Conservation (phyloP, 2,113 vertebrate species). For the Prietella phreatophila region DNA sequence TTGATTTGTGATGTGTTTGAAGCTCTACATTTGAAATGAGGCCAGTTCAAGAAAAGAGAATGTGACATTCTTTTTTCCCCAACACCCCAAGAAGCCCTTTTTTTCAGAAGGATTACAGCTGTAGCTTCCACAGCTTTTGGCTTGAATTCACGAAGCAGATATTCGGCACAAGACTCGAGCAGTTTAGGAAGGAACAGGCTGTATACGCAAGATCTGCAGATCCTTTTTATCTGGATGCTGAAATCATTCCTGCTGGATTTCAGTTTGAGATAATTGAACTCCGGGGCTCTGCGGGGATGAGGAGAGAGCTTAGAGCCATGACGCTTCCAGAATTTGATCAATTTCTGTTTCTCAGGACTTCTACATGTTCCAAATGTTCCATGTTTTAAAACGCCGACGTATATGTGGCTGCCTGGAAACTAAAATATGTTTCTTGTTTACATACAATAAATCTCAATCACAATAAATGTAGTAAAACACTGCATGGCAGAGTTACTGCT, state of each 20-base stretch:
- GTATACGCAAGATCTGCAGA: background rate
- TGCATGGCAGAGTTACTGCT: background rate
- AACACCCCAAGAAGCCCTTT: background rate
- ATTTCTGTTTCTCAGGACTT: background rate
- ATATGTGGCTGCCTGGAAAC: background rate
- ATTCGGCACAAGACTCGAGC: background rate
- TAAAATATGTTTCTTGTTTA: background rate
- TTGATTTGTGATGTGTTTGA: background rate
- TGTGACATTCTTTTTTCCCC: too few species aligned
- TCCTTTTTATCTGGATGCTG: background rate
- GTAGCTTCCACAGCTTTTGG: too few species aligned
- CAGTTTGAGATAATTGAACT: conserved; percentile 9
- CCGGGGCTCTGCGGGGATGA: background rate
- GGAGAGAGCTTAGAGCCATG: too few species aligned
- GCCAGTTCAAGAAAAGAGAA: background rate
- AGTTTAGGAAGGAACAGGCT: background rate
- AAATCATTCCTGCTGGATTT: conserved; percentile 12
- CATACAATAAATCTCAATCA: background rate
- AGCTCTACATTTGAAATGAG: background rate
- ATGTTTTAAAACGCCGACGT: background rate
- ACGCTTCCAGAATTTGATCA: background rate
- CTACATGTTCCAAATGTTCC: background rate
- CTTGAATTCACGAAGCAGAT: background rate
- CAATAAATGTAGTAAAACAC: background rate
- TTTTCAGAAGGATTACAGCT: background rate